phyloP scores from a whole-genome alignment of 37 sponge, comb jelly and placozoan genomes.

The Haliclona indistincta region DNA sequence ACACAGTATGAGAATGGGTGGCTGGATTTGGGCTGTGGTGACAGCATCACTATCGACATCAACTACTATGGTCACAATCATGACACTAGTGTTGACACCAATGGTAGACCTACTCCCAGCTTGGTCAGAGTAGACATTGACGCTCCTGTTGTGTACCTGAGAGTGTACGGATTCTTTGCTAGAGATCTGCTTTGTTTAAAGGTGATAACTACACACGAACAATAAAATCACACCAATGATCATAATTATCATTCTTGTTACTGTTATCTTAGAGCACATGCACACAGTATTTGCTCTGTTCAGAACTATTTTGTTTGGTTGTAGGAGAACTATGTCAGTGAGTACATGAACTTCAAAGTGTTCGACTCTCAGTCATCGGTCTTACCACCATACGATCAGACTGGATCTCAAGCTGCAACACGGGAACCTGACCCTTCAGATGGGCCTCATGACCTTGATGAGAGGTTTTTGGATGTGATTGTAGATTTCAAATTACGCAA shows the following conservation, averaged over 20 bases:
- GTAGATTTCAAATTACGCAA: slow-evolving; percentile 54
- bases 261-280: neutral
- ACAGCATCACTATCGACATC: slow-evolving; percentile 37
- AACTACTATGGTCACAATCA: slow-evolving; percentile 33
- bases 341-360: slow-evolving; percentile 47
- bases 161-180: slow-evolving; percentile 64
- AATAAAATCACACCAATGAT: neutral
- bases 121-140: slow-evolving; percentile 37
- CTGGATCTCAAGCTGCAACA: neutral
- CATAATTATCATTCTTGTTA: no score
- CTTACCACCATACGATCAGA: neutral
- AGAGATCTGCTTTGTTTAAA: slow-evolving; percentile 63
- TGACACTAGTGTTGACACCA: slow-evolving; percentile 12
- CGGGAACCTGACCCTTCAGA: slow-evolving; percentile 14
- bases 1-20: slow-evolving; percentile 70
- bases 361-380: slow-evolving; percentile 13
- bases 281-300: neutral
- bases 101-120: slow-evolving; percentile 21
- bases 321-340: slow-evolving; percentile 74
- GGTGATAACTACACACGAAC: slow-evolving; percentile 12
- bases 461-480: slow-evolving; percentile 45
- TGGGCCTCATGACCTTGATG: slow-evolving; percentile 5
- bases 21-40: slow-evolving; percentile 76
- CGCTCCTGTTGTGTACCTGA: slow-evolving; percentile 37
- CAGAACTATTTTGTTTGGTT: neutral